These are phyloP conservation scores for Drosophila pectinifera DNA, from an alignment of 1,140 invertebrate genomes.

Conservation along the genomic window DNA sequence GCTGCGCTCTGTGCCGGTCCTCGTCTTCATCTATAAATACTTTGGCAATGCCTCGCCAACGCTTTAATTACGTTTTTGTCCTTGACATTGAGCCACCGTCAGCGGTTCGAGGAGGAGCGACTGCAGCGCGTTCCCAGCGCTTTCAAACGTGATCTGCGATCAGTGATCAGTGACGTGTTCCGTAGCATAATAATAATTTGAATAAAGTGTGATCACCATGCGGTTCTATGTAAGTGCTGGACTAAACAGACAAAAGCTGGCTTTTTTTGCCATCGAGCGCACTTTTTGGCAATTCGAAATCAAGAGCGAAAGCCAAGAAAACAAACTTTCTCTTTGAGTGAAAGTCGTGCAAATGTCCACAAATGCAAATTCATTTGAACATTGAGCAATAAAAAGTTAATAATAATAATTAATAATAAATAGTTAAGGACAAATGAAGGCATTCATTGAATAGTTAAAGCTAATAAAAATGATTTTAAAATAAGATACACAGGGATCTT, in stretches of 20 bases:
- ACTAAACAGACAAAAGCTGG: not conserved
- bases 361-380: conserved; percentile 52
- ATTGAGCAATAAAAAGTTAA: conserved; percentile 11
- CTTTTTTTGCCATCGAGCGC: not conserved
- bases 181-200: conserved; percentile 18
- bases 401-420: too few relatives aligned
- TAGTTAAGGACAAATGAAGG: too few relatives aligned
- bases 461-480: not conserved
- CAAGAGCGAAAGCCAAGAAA: conserved; percentile 62
- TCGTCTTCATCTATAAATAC: conserved; percentile 79
- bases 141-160: conserved; percentile 40
- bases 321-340: conserved; percentile 72
- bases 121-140: conserved; percentile 49
- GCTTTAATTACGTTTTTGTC: conserved; percentile 83
- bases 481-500: too few relatives aligned
- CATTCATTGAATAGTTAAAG: too few relatives aligned
- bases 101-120: conserved; percentile 36
- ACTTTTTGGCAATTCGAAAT: conserved; percentile 41
- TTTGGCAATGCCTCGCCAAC: conserved; percentile 73
- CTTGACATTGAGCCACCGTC: conserved; percentile 73
- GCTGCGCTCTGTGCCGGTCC: conserved; percentile 48
- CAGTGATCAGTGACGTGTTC: conserved; percentile 41
- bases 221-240: conserved; percentile 63
- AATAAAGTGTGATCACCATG: conserved; percentile 32
- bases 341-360: conserved; percentile 52